Evolutionary conservation across 2,888 invertebrate species (phyloP), one percentile per base, ranked within the genome.

Genomic region (Neoscelio sp.): DNA sequence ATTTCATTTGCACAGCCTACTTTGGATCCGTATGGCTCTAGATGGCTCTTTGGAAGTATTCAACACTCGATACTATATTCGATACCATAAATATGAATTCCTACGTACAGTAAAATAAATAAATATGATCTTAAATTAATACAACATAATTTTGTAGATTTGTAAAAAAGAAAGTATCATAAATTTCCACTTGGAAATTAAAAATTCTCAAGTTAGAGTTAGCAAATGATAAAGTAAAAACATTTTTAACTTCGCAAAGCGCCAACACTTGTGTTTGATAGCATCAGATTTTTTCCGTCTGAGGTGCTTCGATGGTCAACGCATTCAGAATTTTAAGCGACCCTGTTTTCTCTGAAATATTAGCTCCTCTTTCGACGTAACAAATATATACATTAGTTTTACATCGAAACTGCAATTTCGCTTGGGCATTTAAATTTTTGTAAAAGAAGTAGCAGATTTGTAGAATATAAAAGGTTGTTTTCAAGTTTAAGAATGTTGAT

Each of bases 1-100:
- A 82, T 73, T 82, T 87, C 85, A 84, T 87, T 87, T 87, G 82
- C 85, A 83, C 86, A 85, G 82, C 85, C 87, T 86, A 87, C 86
- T 87, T 87, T 35, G 38, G 38, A 54, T 78, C 60, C 10, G 12
- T 17, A 28, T 60, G 15, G n/a, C 15, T 28, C 10, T 58, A 20
- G 33, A 58, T 75, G 30, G 35, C 7, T 2, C 10, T 54, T 35
- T 54, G 42, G 7, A 28, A 30, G 30, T 15, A 6, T 15, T 13
- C 30, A 28, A 1, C 1, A 23, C 8, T 13, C n/a, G n/a, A n/a
- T n/a, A 33, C 6, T 33, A 33, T n/a, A 7, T 33, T n/a, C n/a
- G 3, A 33, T n/a, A n/a, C 6, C 4, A n/a, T n/a, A n/a, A n/a
- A 33, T 2, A 33, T n/a, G n/a, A 33, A 23, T 23, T 3, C 6